phyloP scores from a whole-genome alignment of 2,888 invertebrate genomes.

The Dendrolimus houi region DNA sequence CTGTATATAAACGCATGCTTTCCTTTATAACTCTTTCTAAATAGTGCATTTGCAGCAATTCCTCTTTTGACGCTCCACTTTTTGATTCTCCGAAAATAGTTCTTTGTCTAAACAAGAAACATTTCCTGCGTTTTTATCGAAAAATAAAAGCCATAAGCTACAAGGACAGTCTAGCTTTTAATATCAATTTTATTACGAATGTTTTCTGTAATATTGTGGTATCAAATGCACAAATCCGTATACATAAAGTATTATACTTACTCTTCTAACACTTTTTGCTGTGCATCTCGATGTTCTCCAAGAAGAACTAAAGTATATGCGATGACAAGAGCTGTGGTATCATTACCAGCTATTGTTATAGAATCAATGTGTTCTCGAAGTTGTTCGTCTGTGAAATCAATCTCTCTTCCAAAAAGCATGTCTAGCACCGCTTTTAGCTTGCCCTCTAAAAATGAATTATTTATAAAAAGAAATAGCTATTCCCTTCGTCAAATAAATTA shows the following conservation, averaged over 20 bases:
- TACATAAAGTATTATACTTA: constrained; percentile 19
- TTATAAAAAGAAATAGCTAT: neutral
- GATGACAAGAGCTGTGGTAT: constrained; percentile 67
- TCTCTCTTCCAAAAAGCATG: constrained; percentile 60
- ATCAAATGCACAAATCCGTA: too few species aligned
- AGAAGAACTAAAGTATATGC: constrained; percentile 62
- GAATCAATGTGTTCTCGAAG: constrained; percentile 77
- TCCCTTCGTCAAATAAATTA: too few species aligned
- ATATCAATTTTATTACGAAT: constrained; percentile 9
- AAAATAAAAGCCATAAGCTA: too few species aligned
- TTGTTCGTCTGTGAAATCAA: constrained; percentile 70
- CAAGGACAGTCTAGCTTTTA: constrained; percentile 9
- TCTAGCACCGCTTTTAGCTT: constrained; percentile 59
- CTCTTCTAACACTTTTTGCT: constrained; percentile 44
- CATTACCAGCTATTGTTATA: constrained; percentile 76
- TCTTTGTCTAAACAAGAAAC: constrained; percentile 43
- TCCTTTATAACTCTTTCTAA: constrained; percentile 78
- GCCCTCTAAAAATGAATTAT: constrained; percentile 37
- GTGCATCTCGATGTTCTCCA: constrained; percentile 51
- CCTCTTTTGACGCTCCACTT: constrained; percentile 55
- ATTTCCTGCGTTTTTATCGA: too few species aligned
- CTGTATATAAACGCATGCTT: constrained; percentile 75
- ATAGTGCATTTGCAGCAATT: constrained; percentile 70
- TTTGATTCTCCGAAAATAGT: constrained; percentile 60
- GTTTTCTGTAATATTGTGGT: too few species aligned